Conservation (phyloP, 2,888 invertebrate genomes). For the Euphydryas editha region DNA sequence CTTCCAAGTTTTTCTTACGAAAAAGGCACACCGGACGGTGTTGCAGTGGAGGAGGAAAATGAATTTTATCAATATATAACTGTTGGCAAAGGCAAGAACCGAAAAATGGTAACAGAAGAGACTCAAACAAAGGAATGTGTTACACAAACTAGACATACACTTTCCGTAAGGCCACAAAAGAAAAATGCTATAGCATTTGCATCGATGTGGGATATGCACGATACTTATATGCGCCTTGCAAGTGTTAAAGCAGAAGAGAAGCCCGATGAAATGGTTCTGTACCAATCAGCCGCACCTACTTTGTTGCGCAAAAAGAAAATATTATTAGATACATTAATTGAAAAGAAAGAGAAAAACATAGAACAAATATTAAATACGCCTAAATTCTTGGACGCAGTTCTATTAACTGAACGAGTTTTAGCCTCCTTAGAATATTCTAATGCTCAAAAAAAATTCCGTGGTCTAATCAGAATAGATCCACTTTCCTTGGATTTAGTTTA, state of each 20-base stretch:
- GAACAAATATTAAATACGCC: conserved; percentile 58
- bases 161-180: conserved; percentile 80
- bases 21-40: conserved; percentile 83
- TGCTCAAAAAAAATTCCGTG: conserved; percentile 88
- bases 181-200: conserved; percentile 86
- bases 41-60: conserved; percentile 84
- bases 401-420: conserved; percentile 88
- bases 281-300: conserved; percentile 64
- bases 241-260: conserved; percentile 54
- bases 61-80: conserved; percentile 87
- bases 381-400: conserved; percentile 85
- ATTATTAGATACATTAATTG: conserved; percentile 30
- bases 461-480: conserved; percentile 85
- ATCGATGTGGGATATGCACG: conserved; percentile 91
- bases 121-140: conserved; percentile 86
- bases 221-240: conserved; percentile 84
- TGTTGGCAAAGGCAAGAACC: conserved; percentile 86
- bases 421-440: conserved; percentile 86
- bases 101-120: conserved; percentile 86
- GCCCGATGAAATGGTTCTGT: conserved; percentile 77
- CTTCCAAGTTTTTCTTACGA: conserved; percentile 85
- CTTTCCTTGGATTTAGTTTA: conserved; percentile 85
- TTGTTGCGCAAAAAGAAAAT: conserved; percentile 63
- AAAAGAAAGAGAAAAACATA: conserved; percentile 54
- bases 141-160: conserved; percentile 86